Evolutionary conservation across 2,888 invertebrate genomes (phyloP), one percentile per base, ranked within the genome.

Genomic region (Lysandra coridon): DNA sequence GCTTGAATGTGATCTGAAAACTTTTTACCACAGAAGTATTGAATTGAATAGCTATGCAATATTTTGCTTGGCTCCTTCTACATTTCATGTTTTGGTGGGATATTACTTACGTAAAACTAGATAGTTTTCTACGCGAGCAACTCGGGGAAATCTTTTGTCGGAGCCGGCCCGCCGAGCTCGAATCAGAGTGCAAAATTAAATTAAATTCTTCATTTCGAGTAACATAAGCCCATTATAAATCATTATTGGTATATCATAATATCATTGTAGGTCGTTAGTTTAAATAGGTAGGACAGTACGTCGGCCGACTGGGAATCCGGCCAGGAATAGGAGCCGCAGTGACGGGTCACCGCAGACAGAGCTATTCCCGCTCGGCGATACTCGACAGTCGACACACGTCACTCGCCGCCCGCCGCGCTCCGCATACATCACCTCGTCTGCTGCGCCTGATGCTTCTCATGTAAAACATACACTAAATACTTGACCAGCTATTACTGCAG

Each of bases 261-360:
- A 17, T 1, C 1, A 40, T 4, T 69, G 3, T 33, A 30, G 33
- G 30, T 69, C 30, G 30, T 62, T 62, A 23, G n/a, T 23, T 23
- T 1, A 33, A 4, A 69, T 33, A 69, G 69, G 69, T 69, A 69
- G 30, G 6, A 33, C 69, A 33, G 69, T 33, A 37, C 33, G 17
- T 14, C 33, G 33, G 33, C 33, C 33, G 69, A 69, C 69, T 69
- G 69, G 69, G 69, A 69, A 69, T 69, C 30, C 33, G 69, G 33
- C 33, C 69, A 69, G 69, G 69, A 69, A 69, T 69, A 69, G 69
- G 69, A 64, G 33, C 37, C 12, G 33, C 69, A 69, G 33, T 49
- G 49, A 14, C 69, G 69, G 69, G 33, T 69, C 69, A 69, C 69
- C 69, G 17, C 69, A 33, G 69, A 37, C 69, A 17, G 4, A 69